These are phyloP conservation scores for Urophycis tenuis DNA, from an alignment of 2,797 vertebrate species.

Conservation along the genomic window DNA sequence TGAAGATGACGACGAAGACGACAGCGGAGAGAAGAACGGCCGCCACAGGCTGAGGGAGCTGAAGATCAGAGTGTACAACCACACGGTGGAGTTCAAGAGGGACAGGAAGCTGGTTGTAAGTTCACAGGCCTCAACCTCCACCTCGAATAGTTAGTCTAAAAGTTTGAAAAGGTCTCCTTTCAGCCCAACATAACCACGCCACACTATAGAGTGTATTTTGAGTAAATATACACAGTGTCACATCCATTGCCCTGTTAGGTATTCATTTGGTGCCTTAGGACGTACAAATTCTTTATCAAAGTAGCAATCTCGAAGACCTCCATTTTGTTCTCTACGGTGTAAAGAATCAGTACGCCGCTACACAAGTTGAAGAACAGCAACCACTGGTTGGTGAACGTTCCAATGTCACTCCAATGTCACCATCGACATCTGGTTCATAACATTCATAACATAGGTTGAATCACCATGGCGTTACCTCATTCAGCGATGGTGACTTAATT, in stretches of 20 bases:
- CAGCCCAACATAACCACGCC: neutral
- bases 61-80: constrained; percentile 73
- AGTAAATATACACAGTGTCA: neutral
- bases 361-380: no score
- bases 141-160: constrained; percentile 3
- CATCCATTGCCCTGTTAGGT: neutral
- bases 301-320: no score
- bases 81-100: constrained; percentile 69
- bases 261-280: neutral
- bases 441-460: no score
- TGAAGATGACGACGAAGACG: constrained; percentile 23
- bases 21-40: constrained; percentile 29
- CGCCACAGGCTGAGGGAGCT: constrained; percentile 58
- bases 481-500: no score
- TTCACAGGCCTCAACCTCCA: constrained; percentile 23
- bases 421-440: no score
- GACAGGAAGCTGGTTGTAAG: constrained; percentile 68
- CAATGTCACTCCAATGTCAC: no score
- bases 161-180: constrained; percentile 20
- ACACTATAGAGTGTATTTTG: neutral
- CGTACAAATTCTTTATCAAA: neutral
- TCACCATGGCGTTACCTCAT: no score
- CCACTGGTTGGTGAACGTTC: no score
- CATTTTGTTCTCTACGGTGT: no score
- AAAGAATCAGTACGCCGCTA: no score